These are phyloP conservation scores for Actinopyga echinites DNA, from an alignment of 53 echinoderm and acorn worm species.

Conservation along the genomic window DNA sequence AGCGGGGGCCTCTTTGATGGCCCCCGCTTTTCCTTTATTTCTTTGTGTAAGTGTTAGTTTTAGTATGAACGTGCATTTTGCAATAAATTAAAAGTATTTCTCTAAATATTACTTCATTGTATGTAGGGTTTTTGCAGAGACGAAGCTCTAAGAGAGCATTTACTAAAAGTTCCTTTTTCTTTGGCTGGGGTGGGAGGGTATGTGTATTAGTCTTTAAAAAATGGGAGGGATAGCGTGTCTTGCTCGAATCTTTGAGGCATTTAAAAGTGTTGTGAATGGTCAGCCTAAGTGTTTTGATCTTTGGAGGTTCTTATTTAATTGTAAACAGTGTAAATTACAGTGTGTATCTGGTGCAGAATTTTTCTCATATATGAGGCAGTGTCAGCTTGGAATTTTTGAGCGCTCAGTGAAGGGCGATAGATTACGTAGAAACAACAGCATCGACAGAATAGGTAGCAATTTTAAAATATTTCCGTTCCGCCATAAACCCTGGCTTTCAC, in stretches of 20 bases:
- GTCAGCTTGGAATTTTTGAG: no score
- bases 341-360: no score
- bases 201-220: not conserved
- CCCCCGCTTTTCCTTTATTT: not conserved
- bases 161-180: not conserved
- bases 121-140: conserved; percentile 34
- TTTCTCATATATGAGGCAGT: no score
- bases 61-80: conserved; percentile 26
- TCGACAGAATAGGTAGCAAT: conserved; percentile 2
- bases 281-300: not conserved
- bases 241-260: not conserved
- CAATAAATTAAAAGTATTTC: conserved; percentile 18
- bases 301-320: not conserved
- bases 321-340: not conserved
- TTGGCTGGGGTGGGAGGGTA: conserved; percentile 8
- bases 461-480: conserved; percentile 21
- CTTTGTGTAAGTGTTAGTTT: conserved; percentile 34
- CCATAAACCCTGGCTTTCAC: not conserved
- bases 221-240: not conserved
- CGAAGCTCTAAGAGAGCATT: not conserved
- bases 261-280: not conserved
- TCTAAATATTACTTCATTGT: conserved; percentile 6
- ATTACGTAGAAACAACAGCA: not conserved
- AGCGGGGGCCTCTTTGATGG: conserved; percentile 36
- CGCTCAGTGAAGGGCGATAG: not conserved